phyloP scores from a whole-genome alignment of 2,888 invertebrate species.

The Drosophila bunnanda region DNA sequence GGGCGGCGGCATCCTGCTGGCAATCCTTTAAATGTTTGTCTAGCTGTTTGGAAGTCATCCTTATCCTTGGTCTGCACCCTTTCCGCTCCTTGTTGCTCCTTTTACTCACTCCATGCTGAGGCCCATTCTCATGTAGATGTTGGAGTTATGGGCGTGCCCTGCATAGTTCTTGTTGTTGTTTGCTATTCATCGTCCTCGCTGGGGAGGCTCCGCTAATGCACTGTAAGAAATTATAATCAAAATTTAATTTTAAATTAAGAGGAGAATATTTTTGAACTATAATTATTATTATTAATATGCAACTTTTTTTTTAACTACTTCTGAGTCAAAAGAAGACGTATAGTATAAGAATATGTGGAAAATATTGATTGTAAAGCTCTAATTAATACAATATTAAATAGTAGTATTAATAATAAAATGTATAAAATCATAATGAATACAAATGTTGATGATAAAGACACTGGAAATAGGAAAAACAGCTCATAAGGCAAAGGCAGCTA shows the following conservation, averaged over 20 bases:
- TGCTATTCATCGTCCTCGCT: slow-evolving; percentile 49
- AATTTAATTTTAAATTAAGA: background rate
- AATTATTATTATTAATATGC: too few species aligned
- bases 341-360: background rate
- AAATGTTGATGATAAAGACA: too few species aligned
- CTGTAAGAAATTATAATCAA: background rate
- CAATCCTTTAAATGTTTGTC: slow-evolving; percentile 58
- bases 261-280: background rate
- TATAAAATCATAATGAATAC: too few species aligned
- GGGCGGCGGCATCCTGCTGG: slow-evolving; percentile 43
- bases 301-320: too few species aligned
- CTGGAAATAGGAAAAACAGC: too few species aligned
- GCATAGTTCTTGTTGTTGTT: slow-evolving; percentile 59
- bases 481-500: too few species aligned
- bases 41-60: slow-evolving; percentile 49
- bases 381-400: background rate
- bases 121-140: slow-evolving; percentile 47
- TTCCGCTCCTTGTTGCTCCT: background rate
- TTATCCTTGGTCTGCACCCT: slow-evolving; percentile 23
- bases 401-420: too few species aligned
- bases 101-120: slow-evolving; percentile 5
- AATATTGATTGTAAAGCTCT: background rate
- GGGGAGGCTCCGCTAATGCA: slow-evolving; percentile 30
- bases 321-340: too few species aligned
- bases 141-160: slow-evolving; percentile 57